phyloP scores from a whole-genome alignment of 2,888 invertebrate species.

The Patella depressa region DNA sequence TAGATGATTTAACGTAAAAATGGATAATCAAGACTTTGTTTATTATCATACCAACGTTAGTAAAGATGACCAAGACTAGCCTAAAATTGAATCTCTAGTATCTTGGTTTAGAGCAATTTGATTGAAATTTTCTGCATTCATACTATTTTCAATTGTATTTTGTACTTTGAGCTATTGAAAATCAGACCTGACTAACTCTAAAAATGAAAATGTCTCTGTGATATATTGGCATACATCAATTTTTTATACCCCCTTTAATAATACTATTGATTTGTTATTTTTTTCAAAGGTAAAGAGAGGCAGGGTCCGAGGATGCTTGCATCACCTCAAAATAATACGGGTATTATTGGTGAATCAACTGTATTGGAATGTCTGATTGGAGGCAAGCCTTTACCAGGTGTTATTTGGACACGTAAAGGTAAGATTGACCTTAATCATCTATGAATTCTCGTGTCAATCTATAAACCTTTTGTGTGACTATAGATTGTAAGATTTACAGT shows the following conservation, averaged over 20 bases:
- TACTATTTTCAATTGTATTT: no score
- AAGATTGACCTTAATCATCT: not conserved
- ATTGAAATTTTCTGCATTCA: no score
- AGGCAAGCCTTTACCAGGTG: conserved; percentile 74
- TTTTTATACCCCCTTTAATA: not conserved
- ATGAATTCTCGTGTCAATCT: no score
- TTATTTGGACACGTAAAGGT: conserved; percentile 34
- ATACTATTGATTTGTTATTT: not conserved
- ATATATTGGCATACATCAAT: not conserved
- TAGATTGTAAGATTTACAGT: no score
- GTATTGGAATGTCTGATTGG: conserved; percentile 77
- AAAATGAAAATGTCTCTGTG: not conserved
- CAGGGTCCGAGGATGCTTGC: conserved; percentile 57
- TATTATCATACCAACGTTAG: no score
- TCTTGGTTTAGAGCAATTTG: no score
- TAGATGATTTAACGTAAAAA: no score
- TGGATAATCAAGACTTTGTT: no score
- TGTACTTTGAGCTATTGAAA: not conserved
- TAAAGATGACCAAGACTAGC: no score
- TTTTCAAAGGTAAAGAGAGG: conserved; percentile 28
- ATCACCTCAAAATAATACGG: conserved; percentile 69
- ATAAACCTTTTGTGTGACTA: no score
- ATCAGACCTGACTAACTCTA: not conserved
- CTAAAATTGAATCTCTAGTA: no score
- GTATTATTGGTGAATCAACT: conserved; percentile 73